These are phyloP conservation scores for Monodelphis domestica DNA, from an alignment of 2,797 vertebrate genomes.

Conservation along the genomic window DNA sequence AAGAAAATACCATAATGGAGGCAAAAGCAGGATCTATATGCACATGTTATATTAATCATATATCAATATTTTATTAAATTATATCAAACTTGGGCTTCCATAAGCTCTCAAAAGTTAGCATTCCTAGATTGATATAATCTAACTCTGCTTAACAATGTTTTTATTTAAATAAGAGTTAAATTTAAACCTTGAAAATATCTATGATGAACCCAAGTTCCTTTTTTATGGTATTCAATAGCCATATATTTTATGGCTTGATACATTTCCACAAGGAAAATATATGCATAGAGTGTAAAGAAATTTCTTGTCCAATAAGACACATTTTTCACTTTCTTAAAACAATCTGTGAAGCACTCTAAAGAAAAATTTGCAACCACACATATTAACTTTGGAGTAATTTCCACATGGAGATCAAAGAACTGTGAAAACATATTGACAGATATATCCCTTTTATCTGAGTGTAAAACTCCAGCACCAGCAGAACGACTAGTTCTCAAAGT, in stretches of 20 bases:
- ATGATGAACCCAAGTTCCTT: not conserved
- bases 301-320: slow-evolving; percentile 15
- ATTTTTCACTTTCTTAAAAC: slow-evolving; percentile 47
- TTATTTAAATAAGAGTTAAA: not conserved
- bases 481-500: not conserved
- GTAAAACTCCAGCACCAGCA: slow-evolving; percentile 30
- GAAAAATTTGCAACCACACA: slow-evolving; percentile 24
- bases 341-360: slow-evolving; percentile 49
- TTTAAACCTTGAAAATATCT: not conserved
- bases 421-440: slow-evolving; percentile 45
- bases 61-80: not conserved
- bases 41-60: no score
- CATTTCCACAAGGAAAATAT: not conserved
- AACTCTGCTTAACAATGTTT: not conserved
- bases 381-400: slow-evolving; percentile 25
- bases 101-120: not conserved
- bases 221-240: not conserved
- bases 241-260: not conserved
- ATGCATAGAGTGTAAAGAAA: not conserved
- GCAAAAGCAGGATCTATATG: not conserved
- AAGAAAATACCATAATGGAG: not conserved
- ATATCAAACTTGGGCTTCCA: not conserved
- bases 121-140: not conserved
- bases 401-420: slow-evolving; percentile 46
- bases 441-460: slow-evolving; percentile 54